phyloP scores from a whole-genome alignment of 2,113 vertebrate species.

The Podarcis muralis region DNA sequence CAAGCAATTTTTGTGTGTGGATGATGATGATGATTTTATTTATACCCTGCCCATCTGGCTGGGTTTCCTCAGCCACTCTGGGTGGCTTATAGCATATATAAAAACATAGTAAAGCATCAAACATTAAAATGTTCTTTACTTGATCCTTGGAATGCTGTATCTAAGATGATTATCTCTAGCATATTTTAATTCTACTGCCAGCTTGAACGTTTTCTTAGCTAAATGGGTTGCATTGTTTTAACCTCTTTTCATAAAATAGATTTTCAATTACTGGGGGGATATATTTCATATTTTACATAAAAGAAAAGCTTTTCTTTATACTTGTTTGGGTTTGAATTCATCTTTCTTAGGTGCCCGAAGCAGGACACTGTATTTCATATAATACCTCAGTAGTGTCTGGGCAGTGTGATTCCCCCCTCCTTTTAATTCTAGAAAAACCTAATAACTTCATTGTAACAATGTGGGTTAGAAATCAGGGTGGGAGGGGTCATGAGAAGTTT shows the following conservation, averaged over 20 bases:
- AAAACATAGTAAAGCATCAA: too few relatives aligned
- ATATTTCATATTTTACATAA: neutral
- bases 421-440: neutral
- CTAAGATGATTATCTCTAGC: neutral
- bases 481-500: constrained; percentile 64
- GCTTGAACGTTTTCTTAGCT: neutral
- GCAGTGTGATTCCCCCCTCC: neutral
- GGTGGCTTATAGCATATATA: too few relatives aligned
- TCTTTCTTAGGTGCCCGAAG: neutral
- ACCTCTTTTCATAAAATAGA: neutral
- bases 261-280: neutral
- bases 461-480: constrained; percentile 19
- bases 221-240: neutral
- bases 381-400: neutral
- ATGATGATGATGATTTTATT: too few relatives aligned
- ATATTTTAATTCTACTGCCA: neutral
- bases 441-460: constrained; percentile 43
- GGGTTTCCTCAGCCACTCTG: too few relatives aligned
- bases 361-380: neutral
- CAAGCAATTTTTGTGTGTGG: too few relatives aligned
- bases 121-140: too few relatives aligned
- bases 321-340: neutral
- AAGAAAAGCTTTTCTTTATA: neutral
- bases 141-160: neutral
- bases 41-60: too few relatives aligned